Conservation (phyloP, 2,888 invertebrate genomes). For the Eristalis pertinax region DNA sequence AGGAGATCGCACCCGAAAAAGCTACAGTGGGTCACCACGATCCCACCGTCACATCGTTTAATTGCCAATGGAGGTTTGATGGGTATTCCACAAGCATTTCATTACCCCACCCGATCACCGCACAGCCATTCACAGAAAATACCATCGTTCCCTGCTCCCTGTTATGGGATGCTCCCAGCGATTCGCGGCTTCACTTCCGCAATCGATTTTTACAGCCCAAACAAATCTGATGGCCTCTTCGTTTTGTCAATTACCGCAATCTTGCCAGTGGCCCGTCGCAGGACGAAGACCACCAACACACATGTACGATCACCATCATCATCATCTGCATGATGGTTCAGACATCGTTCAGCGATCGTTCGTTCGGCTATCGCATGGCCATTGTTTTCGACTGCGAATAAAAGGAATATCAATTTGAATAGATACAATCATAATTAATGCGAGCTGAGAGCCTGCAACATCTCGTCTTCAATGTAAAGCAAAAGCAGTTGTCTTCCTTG, state of each 20-base stretch:
- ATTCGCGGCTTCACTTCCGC: conserved; percentile 22
- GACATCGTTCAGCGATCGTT: conserved; percentile 24
- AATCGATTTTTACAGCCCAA: conserved; percentile 57
- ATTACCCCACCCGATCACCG: conserved; percentile 3
- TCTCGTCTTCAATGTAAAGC: conserved; percentile 2
- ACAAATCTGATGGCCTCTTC: conserved; percentile 48
- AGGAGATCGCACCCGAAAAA: no score
- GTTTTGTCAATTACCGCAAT: conserved; percentile 45
- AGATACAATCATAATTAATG: conserved; percentile 70
- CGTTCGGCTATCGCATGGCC: conserved; percentile 40
- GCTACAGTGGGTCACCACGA: conserved; percentile 1
- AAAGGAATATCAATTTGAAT: conserved; percentile 66
- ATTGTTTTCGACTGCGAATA: conserved; percentile 52
- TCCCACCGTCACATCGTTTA: conserved; percentile 10
- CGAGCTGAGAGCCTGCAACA: conserved; percentile 28
- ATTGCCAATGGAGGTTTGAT: conserved; percentile 11
- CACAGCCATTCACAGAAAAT: not conserved
- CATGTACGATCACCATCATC: not conserved
- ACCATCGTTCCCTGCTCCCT: not conserved
- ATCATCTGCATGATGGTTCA: conserved; percentile 10
- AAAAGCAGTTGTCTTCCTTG: conserved; percentile 46
- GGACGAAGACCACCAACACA: conserved; percentile 42
- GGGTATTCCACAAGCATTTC: conserved; percentile 5
- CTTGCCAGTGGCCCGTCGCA: not conserved
- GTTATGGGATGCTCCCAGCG: not conserved